Base-by-base conservation (phyloP, 2,113 vertebrate species). In the Colaptes auratus region DNA sequence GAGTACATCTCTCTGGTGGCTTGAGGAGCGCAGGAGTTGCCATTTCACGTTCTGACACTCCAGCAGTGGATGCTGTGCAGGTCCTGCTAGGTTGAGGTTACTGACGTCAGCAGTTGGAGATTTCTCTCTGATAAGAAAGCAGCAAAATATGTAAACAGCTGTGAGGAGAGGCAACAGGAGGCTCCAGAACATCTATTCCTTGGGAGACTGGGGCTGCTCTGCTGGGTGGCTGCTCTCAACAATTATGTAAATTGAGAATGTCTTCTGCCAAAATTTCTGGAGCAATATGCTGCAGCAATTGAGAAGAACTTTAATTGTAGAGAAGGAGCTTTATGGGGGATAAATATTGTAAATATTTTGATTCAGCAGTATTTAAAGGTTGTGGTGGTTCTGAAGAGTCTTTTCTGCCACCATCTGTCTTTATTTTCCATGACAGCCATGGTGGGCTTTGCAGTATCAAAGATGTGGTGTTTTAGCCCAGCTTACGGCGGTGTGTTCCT, bases 311-410 rank as follows among this genome's bases (percentile, higher is more conserved):
- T 81, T 88, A 94, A 88, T 92, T 91, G 76, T 64, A 66, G 60
- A 70, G 86, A 79, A 73, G 42, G 67, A 88, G 52, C 84, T 85
- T 78, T 91, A 52, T n/a, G 42, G 42, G 66, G n/a, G 46, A 82
- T 77, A 67, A 56, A 64, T 74, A 42, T 12, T 74, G 53, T 95
- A 89, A 96, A 96, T 93, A 88, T 95, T 96, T 95, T 95, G 92
- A 89, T 88, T 93, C 48, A 15, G 89, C 89, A 60, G 20, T 89
- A 36, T 3, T 10, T 75, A 84, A 64, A 93, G 77, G 90, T 94
- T 96, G 56, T 44, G 28, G 80, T 75, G 95, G 23, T 70, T 94
- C 71, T 74, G 87, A 79, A 79, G 81, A 65, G 24, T 87, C 86
- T 92, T 90, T 90, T 79, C 63, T 77, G 46, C 67, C 77, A 56